phyloP scores from a whole-genome alignment of 2,797 vertebrate genomes.

The Sebastes diaconus region DNA sequence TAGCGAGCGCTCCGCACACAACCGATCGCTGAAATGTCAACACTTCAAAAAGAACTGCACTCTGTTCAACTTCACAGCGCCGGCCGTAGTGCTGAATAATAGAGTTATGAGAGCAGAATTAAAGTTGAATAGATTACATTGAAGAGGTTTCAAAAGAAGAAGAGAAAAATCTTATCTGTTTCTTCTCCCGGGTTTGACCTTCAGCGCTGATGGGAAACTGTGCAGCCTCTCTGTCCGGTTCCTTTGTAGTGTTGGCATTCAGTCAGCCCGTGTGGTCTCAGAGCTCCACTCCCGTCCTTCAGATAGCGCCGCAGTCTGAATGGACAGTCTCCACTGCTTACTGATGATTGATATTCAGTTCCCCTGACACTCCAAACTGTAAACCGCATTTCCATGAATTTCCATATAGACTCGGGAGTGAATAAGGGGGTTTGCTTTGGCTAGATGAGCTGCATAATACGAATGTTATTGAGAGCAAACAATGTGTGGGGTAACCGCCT shows the following conservation, averaged over 20 bases:
- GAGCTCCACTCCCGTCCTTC: conserved; percentile 59
- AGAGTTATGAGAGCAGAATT: conserved; percentile 40
- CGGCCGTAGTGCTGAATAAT: conserved; percentile 12
- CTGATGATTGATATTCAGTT: conserved; percentile 82
- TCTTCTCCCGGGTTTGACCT: conserved; percentile 63
- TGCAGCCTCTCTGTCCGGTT: conserved; percentile 57
- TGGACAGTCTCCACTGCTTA: conserved; percentile 67
- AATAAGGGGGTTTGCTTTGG: conserved; percentile 79
- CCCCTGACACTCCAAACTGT: conserved; percentile 74
- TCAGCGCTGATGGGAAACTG: conserved; percentile 60
- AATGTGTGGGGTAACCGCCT: conserved; percentile 70
- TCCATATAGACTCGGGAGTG: conserved; percentile 78
- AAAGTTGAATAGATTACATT: conserved; percentile 62
- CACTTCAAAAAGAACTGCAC: conserved; percentile 8
- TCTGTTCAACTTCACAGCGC: conserved; percentile 28
- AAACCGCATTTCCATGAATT: conserved; percentile 80
- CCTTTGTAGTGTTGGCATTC: conserved; percentile 69
- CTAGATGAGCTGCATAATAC: conserved; percentile 80
- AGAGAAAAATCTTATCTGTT: conserved; percentile 34
- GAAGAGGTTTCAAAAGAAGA: conserved; percentile 34
- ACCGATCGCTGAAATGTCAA: conserved; percentile 60
- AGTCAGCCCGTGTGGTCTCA: conserved; percentile 60
- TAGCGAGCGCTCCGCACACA: conserved; percentile 40
- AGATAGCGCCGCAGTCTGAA: conserved; percentile 64
- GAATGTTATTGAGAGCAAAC: conserved; percentile 80